These are phyloP conservation scores for Dascyllus trimaculatus DNA, from an alignment of 2,113 vertebrate species.

Conservation along the genomic window DNA sequence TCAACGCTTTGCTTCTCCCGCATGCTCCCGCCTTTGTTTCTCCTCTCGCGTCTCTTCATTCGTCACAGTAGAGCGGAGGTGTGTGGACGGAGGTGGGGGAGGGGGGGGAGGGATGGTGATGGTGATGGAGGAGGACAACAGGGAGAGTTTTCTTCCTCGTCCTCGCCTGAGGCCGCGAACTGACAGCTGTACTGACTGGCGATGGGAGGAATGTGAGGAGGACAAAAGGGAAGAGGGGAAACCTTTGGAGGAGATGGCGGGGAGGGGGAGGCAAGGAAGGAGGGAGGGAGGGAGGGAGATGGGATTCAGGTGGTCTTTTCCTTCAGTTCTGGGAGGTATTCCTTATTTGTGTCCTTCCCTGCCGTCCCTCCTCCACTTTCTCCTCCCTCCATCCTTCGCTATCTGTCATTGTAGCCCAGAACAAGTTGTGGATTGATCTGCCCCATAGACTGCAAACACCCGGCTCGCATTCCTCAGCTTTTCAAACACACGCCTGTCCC, in stretches of 20 bases:
- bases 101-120: not conserved
- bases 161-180: constrained; percentile 4
- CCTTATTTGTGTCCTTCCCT: not conserved
- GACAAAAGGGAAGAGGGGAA: constrained; percentile 57
- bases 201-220: constrained; percentile 62
- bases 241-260: not conserved
- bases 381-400: constrained; percentile 3
- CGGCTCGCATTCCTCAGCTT: constrained; percentile 60
- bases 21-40: too few species aligned
- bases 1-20: too few species aligned
- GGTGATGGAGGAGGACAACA: not conserved
- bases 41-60: not conserved
- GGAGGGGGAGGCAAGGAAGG: not conserved
- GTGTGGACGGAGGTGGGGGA: not conserved
- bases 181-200: constrained; percentile 44
- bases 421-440: constrained; percentile 52
- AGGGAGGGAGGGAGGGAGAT: too few species aligned
- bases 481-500: constrained; percentile 18
- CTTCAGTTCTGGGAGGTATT: not conserved
- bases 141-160: constrained; percentile 19
- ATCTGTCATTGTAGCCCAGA: constrained; percentile 23
- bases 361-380: not conserved
- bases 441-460: constrained; percentile 52
- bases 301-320: constrained; percentile 21
- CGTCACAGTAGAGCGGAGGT: not conserved